phyloP scores from a whole-genome alignment of 2,888 invertebrate genomes.

The Eurois occulta region DNA sequence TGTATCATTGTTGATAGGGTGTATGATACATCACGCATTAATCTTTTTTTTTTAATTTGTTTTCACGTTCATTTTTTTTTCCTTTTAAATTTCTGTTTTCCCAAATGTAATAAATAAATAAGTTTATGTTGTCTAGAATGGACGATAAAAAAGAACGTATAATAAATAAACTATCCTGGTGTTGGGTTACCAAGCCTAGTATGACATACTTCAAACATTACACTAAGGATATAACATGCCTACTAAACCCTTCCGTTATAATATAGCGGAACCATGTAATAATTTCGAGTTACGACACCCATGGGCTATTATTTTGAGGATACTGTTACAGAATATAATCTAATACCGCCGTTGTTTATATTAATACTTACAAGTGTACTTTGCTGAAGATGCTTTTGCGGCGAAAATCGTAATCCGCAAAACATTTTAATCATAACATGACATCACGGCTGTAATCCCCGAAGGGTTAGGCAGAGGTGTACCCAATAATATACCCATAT shows the following conservation, averaged over 20 bases:
- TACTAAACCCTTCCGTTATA: neutral
- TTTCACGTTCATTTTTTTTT: too few relatives aligned
- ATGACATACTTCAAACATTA: constrained; percentile 2
- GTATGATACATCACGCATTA: too few relatives aligned
- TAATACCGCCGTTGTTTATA: constrained; percentile 4
- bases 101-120: too few relatives aligned
- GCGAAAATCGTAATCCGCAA: neutral
- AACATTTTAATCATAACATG: neutral
- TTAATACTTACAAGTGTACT: neutral
- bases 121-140: too few relatives aligned
- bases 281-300: constrained; percentile 11
- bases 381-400: neutral
- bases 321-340: neutral
- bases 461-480: too few relatives aligned
- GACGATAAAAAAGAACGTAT: too few relatives aligned
- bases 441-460: too few relatives aligned
- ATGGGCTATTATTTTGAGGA: neutral
- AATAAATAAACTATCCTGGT: neutral
- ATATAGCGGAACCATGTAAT: constrained; percentile 3
- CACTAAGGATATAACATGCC: neutral
- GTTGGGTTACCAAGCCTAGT: neutral
- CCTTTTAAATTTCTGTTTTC: too few relatives aligned
- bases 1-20: too few relatives aligned
- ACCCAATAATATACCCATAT: too few relatives aligned
- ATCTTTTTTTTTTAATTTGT: too few relatives aligned